These are phyloP conservation scores for Rhynchopsitta pachyrhyncha DNA, from an alignment of 2,113 vertebrate species.

Conservation along the genomic window DNA sequence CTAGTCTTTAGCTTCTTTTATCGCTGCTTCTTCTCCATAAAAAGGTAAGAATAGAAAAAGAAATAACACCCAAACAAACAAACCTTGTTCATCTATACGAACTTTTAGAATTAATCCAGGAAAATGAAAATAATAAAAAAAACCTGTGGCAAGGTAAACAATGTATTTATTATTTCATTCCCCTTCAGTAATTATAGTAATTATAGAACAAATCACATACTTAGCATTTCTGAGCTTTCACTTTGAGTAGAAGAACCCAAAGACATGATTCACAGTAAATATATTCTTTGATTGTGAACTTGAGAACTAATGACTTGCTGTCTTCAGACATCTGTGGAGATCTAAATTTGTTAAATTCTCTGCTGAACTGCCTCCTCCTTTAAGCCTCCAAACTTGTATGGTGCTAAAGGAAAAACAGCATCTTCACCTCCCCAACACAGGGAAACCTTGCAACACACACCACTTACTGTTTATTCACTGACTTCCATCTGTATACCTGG, in stretches of 20 bases:
- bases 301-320: background rate
- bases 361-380: background rate
- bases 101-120: background rate
- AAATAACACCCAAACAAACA: background rate
- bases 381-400: background rate
- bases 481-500: background rate
- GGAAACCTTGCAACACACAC: background rate
- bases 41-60: background rate
- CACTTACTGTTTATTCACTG: background rate
- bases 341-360: background rate
- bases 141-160: background rate
- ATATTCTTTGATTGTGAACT: background rate
- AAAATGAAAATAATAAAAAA: background rate
- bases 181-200: background rate
- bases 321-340: background rate
- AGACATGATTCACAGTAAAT: background rate
- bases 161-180: background rate
- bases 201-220: background rate
- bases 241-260: background rate
- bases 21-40: background rate
- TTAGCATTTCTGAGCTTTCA: background rate
- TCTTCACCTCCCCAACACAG: background rate
- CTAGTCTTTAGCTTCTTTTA: background rate
- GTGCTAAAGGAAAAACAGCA: background rate
- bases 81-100: background rate